phyloP scores from a whole-genome alignment of 1,140 invertebrate genomes.

The Chironomus tepperi region DNA sequence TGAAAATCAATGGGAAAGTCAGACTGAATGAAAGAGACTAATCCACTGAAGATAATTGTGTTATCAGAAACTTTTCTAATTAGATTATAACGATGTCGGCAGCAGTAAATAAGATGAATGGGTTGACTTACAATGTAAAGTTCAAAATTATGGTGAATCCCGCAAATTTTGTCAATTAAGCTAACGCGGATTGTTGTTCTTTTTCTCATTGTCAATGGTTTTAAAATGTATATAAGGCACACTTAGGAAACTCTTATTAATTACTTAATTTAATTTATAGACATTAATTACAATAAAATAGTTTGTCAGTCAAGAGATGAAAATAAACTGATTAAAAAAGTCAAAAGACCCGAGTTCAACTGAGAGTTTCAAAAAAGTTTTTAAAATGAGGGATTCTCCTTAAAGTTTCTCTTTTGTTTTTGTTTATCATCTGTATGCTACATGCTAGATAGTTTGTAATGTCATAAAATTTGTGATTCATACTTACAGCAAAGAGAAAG shows the following conservation, averaged over 20 bases:
- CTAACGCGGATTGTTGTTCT: too few relatives aligned
- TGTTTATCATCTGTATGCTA: neutral
- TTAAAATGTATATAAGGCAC: too few relatives aligned
- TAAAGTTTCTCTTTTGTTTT: neutral
- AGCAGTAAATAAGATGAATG: neutral
- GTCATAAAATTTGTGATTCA: neutral
- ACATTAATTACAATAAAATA: neutral
- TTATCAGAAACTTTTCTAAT: neutral
- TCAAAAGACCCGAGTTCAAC: too few relatives aligned
- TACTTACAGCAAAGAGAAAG: constrained; percentile 72
- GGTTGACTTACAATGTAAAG: neutral
- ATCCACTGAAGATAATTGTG: neutral
- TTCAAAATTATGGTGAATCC: constrained; percentile 4
- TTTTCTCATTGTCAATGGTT: too few relatives aligned
- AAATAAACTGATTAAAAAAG: neutral
- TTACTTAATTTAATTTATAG: neutral
- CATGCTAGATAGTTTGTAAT: neutral
- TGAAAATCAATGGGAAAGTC: too few relatives aligned
- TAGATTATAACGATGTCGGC: neutral
- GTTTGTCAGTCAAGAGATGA: neutral
- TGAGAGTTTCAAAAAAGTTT: neutral
- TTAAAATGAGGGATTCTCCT: neutral
- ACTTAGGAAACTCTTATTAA: too few relatives aligned
- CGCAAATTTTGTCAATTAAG: neutral
- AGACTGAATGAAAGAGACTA: neutral